These are phyloP conservation scores for Stegophylla sp. DNA, from an alignment of 2,888 invertebrate species.

Conservation along the genomic window DNA sequence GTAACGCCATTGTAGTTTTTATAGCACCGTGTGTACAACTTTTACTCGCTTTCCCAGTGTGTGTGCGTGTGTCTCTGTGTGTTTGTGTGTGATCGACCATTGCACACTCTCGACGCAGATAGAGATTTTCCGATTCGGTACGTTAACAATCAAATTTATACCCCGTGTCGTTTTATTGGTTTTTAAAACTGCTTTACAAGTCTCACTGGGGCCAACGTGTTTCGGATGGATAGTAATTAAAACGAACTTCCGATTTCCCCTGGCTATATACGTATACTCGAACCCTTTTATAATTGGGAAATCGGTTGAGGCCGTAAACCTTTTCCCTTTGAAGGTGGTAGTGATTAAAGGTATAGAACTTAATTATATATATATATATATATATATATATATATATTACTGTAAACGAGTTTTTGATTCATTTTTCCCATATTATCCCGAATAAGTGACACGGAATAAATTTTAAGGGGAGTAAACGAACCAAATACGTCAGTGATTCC, in stretches of 20 bases:
- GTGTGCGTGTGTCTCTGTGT: conserved; percentile 1
- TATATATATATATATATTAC: too few species aligned
- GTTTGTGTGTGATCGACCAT: conserved; percentile 38
- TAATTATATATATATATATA: too few species aligned
- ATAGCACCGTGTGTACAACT: conserved; percentile 30
- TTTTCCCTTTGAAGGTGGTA: conserved; percentile 23
- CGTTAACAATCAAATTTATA: conserved; percentile 59
- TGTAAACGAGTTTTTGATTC: neutral
- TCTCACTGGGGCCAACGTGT: conserved; percentile 44
- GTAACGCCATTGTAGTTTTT: conserved; percentile 51
- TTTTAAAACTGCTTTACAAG: conserved; percentile 58
- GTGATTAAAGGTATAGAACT: conserved; percentile 22
- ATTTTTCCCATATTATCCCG: neutral
- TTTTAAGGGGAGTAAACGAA: too few species aligned
- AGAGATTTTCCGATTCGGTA: conserved; percentile 53
- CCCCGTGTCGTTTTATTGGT: conserved; percentile 56
- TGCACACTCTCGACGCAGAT: conserved; percentile 13
- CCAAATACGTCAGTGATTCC: too few species aligned
- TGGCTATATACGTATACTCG: neutral
- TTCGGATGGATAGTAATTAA: conserved; percentile 44
- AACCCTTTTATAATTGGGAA: conserved; percentile 54
- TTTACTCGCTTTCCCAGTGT: conserved; percentile 21
- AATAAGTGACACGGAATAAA: neutral
- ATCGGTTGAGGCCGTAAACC: neutral
- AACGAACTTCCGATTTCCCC: conserved; percentile 55